Evolutionary conservation across 2,113 vertebrate species (phyloP), one percentile per base, ranked within the genome.

Genomic region (Papio anubis): DNA sequence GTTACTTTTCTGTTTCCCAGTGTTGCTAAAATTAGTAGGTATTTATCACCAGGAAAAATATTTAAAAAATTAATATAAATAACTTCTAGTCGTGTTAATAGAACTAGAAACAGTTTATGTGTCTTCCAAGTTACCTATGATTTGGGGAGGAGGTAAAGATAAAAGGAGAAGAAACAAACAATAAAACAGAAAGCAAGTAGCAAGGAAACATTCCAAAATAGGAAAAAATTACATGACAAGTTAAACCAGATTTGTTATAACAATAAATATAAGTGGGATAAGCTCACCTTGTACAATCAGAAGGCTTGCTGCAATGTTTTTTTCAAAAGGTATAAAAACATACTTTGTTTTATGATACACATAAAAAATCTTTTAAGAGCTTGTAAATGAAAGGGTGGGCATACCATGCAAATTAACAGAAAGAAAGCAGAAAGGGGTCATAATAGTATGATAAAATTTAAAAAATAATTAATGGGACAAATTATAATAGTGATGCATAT

Each of bases 371-470:
- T 64, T 64, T 64, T 13, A 83, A 90, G 76, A 88, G 93, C 57
- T 9, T 55, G 12, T 89, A 94, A 90, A 92, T 87, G 35, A 92
- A 94, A 92, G 68, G 75, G 35, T 72, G 86, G 48, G 43, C 9
- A 38, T 79, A 45, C 9, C 48, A 91, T 27, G 23, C 20, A 72
- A 66, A 91, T 93, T 72, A 93, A 43, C 27, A 92, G 30, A 86
- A 64, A 79, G 55, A 85, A 68, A 61, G 48, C 50, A 45, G 18
- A 66, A 66, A 30, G 43, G 9, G 14, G 18, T 87, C 23, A 83
- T 85, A 93, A 50, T 94, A 82, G 11, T 50, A 73, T 92, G 83
- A 86, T 32, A 40, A 64, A 93, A 96, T 70, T n/a, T 84, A 32
- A 88, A 91, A 93, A 50, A 5, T 68, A 76, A 68, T 90, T 75